phyloP scores from a whole-genome alignment of 2,113 vertebrate genomes.

The Scolopax mira region DNA sequence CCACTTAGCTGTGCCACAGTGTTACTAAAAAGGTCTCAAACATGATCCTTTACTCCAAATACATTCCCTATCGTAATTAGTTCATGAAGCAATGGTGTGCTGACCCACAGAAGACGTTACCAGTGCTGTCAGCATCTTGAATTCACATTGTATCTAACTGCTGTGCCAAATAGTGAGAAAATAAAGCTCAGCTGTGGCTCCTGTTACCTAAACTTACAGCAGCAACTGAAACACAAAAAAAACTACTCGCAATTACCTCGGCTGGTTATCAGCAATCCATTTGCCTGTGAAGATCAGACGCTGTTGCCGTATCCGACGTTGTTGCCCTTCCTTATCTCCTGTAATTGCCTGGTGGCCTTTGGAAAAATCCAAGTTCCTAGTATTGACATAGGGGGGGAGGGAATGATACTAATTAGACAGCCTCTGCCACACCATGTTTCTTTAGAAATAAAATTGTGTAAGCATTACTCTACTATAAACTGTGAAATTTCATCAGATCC shows the following conservation, averaged over 20 bases:
- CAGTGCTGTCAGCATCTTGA: not conserved
- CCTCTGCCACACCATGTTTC: not conserved
- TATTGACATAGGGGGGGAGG: conserved; percentile 26
- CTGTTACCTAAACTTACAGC: not conserved
- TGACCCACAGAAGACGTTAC: not conserved
- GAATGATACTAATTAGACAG: not conserved
- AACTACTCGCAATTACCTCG: conserved; percentile 72
- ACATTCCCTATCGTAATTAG: not conserved
- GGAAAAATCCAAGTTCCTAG: conserved; percentile 95
- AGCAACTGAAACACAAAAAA: not conserved
- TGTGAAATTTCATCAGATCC: not conserved
- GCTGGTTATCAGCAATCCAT: conserved; percentile 95
- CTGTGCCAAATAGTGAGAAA: not conserved
- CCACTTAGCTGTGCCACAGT: not conserved
- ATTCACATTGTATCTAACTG: not conserved
- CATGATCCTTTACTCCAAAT: not conserved
- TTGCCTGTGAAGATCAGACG: conserved; percentile 89
- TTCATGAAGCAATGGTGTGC: not conserved
- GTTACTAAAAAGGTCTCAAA: not conserved
- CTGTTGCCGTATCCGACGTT: conserved; percentile 86
- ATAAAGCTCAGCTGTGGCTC: not conserved
- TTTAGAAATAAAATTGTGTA: not conserved
- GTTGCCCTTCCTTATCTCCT: conserved; percentile 87
- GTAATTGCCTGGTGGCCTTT: conserved; percentile 95
- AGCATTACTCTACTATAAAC: not conserved